Percentiles rank a stretch among this genome's conserved stretches.
These are phyloP conservation scores for Pagetopsis macropterus DNA, from an alignment of 2,797 vertebrate genomes.

Conservation along the genomic window DNA sequence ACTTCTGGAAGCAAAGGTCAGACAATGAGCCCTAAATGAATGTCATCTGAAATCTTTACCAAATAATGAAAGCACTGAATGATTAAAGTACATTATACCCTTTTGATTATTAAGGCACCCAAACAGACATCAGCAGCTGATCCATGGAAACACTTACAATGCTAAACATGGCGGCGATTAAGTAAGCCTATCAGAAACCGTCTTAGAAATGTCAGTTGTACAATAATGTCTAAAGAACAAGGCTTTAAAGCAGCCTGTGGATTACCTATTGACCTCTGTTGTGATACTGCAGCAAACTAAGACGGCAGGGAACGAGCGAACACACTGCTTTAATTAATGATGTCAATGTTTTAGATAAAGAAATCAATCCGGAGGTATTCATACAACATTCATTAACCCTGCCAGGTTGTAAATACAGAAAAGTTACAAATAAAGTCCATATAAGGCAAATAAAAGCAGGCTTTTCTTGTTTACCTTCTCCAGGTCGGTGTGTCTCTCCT, in stretches of 20 bases:
- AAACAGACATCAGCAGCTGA: slow-evolving; percentile 3
- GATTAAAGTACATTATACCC: background rate
- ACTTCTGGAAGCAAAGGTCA: background rate
- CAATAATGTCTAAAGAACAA: background rate
- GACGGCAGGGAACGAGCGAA: background rate
- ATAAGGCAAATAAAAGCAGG: no score
- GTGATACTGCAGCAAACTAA: background rate
- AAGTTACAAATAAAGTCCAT: background rate
- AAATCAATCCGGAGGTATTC: background rate
- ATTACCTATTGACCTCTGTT: background rate
- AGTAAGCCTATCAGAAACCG: background rate
- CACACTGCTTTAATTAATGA: background rate
- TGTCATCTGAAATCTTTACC: background rate
- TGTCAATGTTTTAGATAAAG: background rate
- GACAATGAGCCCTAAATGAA: background rate
- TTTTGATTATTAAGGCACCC: slow-evolving; percentile 10
- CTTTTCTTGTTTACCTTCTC: slow-evolving; percentile 89
- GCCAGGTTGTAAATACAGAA: background rate
- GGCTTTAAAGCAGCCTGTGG: background rate
- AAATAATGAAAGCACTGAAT: background rate
- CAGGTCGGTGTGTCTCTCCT: slow-evolving; percentile 92
- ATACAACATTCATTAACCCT: background rate
- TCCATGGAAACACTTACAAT: background rate
- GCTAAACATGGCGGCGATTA: background rate
- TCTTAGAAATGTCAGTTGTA: background rate